Evolutionary conservation across 1,140 invertebrate species (phyloP).

Genomic region (Neuroterus valhalla): DNA sequence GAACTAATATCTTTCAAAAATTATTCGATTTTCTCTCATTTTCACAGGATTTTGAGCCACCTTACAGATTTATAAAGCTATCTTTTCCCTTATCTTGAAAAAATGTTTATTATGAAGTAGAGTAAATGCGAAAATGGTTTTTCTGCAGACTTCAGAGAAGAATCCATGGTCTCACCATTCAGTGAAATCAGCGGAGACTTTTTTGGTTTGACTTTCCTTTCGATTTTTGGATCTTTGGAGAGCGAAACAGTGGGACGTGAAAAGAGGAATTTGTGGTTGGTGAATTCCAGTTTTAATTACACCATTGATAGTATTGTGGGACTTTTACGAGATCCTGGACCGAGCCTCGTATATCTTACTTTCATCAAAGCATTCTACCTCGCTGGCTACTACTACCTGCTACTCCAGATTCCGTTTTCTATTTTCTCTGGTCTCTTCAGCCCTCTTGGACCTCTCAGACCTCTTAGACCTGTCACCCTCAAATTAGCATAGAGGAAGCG

Average conservation of each 20-base stretch:
- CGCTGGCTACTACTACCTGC: conserved; percentile 57
- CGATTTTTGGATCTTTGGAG: neutral
- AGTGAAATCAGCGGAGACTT: neutral
- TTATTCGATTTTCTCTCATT: too few species aligned
- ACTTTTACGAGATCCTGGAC: conserved; percentile 22
- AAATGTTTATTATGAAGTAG: too few species aligned
- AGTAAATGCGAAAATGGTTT: too few species aligned
- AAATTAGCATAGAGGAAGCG: conserved; percentile 35
- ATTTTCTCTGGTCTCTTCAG: conserved; percentile 45
- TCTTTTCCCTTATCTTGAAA: too few species aligned
- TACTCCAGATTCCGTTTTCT: conserved; percentile 56
- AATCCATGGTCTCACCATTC: too few species aligned
- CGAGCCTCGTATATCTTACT: conserved; percentile 56
- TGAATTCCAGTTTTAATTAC: conserved; percentile 17
- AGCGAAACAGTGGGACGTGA: neutral
- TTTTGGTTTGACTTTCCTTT: neutral
- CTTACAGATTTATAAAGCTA: too few species aligned
- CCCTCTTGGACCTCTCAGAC: conserved; percentile 45
- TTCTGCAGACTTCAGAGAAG: too few species aligned
- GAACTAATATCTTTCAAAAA: too few species aligned
- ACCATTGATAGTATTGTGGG: conserved; percentile 19
- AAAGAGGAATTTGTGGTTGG: conserved; percentile 25
- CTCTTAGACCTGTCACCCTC: conserved; percentile 45
- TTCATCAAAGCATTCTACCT: conserved; percentile 50
- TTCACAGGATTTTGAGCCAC: too few species aligned